These are phyloP conservation scores for Cottoperca gobio DNA, from an alignment of 2,797 vertebrate species.

Conservation along the genomic window DNA sequence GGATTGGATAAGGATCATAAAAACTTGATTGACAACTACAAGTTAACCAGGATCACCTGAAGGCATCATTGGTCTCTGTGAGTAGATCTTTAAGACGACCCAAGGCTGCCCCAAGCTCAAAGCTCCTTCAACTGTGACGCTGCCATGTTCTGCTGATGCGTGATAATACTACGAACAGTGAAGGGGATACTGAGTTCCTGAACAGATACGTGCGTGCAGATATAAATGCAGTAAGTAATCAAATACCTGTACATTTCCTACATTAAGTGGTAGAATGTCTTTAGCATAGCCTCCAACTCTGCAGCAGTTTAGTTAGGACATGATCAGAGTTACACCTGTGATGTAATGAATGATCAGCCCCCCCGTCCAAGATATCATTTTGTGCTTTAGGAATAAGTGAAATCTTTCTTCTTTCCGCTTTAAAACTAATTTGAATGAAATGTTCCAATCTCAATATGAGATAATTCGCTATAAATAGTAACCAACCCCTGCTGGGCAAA, in stretches of 20 bases:
- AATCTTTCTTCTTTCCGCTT: constrained; percentile 19
- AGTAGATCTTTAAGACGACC: background rate
- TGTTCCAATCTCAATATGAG: background rate
- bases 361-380: background rate
- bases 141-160: background rate
- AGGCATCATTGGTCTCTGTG: background rate
- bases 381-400: background rate
- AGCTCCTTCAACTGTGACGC: background rate
- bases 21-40: background rate
- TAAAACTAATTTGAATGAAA: constrained; percentile 17
- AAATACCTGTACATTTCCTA: background rate
- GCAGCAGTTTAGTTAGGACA: background rate
- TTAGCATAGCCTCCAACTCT: background rate
- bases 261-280: background rate
- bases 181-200: background rate
- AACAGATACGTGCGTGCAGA: background rate
- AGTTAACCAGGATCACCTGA: background rate
- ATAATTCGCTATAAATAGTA: constrained; percentile 8
- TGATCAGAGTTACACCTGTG: background rate
- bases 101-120: background rate
- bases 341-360: background rate
- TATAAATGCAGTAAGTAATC: too few species aligned
- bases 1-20: background rate
- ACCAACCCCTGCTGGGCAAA: constrained; percentile 4
- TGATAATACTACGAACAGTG: background rate